Conservation (phyloP, 2,888 invertebrate species). For the Pristionchus japonicus region DNA sequence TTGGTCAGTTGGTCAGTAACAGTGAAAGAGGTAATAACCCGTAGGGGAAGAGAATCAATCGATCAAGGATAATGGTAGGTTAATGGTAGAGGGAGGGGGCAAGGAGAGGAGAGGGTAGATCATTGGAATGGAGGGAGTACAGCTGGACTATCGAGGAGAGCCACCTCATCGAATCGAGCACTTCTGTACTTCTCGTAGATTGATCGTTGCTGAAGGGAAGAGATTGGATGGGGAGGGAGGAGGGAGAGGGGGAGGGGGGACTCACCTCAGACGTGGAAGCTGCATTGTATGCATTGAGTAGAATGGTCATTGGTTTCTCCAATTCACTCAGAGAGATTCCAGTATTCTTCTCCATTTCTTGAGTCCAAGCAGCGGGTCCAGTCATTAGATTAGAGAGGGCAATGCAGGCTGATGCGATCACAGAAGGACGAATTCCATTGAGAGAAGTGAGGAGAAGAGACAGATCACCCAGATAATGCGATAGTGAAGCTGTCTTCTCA, state of each 20-base stretch:
- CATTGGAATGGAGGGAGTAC: not conserved
- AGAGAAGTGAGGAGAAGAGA: conserved; percentile 4
- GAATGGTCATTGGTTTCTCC: not conserved
- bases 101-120: not conserved
- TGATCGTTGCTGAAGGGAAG: not conserved
- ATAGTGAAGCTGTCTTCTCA: not conserved
- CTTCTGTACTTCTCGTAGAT: conserved; percentile 3
- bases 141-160: not conserved
- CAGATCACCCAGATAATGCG: conserved; percentile 25
- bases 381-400: conserved; percentile 32
- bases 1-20: conserved; percentile 17
- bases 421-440: conserved; percentile 10
- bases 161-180: not conserved
- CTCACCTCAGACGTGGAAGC: conserved; percentile 34
- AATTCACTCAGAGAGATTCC: not conserved
- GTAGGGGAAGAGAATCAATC: not conserved
- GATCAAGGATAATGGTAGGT: not conserved
- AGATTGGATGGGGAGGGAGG: not conserved
- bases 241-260: too few relatives aligned
- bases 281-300: conserved; percentile 26
- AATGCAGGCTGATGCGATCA: not conserved
- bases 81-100: not conserved
- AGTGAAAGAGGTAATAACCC: conserved; percentile 13
- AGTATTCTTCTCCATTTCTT: conserved; percentile 14
- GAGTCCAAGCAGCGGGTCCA: conserved; percentile 1